phyloP scores from a whole-genome alignment of 1,140 invertebrate genomes.

The Neodiprion pinetum region DNA sequence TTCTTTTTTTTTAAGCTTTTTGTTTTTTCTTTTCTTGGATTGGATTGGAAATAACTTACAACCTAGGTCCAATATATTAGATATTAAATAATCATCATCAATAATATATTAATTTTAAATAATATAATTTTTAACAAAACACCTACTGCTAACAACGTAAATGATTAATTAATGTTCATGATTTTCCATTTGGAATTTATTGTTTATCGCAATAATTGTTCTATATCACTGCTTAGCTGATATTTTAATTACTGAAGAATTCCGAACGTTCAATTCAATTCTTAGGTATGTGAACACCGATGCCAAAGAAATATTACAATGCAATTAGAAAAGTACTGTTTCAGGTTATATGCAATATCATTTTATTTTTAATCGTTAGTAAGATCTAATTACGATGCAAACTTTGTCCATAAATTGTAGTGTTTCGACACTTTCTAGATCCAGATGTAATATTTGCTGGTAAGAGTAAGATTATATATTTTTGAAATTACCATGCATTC shows the following conservation, averaged over 20 bases:
- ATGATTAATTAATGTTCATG: not conserved
- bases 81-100: constrained; percentile 54
- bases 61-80: constrained; percentile 57
- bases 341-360: not conserved
- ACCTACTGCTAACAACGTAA: constrained; percentile 22
- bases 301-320: not conserved
- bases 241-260: not conserved
- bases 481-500: no score
- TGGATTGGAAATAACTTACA: constrained; percentile 47
- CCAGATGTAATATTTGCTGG: not conserved
- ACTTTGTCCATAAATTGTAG: not conserved
- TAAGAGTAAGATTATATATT: not conserved
- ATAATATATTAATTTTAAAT: constrained; percentile 62
- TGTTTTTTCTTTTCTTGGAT: constrained; percentile 30
- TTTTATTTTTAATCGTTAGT: not conserved
- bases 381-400: not conserved
- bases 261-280: not conserved
- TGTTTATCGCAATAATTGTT: not conserved
- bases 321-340: not conserved
- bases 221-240: not conserved
- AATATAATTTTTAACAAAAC: constrained; percentile 59
- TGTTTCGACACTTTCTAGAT: not conserved
- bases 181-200: constrained; percentile 6
- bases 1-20: constrained; percentile 26
- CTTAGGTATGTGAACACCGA: not conserved